Percentiles rank a stretch among this genome's conserved stretches.
Evolutionary conservation across 2,888 invertebrate species (phyloP).

Genomic region (Cinara cedri): DNA sequence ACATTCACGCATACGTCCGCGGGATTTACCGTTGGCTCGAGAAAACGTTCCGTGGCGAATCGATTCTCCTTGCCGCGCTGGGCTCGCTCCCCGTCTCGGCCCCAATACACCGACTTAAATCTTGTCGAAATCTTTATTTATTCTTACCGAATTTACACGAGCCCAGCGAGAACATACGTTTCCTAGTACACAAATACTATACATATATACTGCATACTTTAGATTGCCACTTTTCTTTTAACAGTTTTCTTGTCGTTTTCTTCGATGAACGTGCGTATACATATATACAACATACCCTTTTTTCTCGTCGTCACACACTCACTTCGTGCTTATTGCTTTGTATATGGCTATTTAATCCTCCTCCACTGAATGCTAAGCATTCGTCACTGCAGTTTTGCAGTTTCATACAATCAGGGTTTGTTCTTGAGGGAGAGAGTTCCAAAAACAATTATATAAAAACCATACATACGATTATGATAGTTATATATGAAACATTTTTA

Average conservation of each 20-base stretch:
- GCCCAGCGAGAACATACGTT: background rate
- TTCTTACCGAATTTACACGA: background rate
- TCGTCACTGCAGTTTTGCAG: no score
- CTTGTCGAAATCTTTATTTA: constrained; percentile 54
- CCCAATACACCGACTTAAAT: constrained; percentile 8
- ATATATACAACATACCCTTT: no score
- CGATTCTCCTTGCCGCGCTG: constrained; percentile 13
- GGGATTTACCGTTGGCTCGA: constrained; percentile 22
- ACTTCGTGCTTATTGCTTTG: background rate
- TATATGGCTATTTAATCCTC: no score
- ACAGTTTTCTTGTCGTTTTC: constrained; percentile 10
- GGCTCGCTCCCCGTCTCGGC: background rate
- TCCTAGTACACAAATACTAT: background rate
- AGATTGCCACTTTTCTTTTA: constrained; percentile 40
- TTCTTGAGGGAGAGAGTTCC: no score
- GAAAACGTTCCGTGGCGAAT: constrained; percentile 5
- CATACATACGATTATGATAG: no score
- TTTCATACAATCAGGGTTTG: no score
- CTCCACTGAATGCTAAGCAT: no score
- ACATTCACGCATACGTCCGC: constrained; percentile 26
- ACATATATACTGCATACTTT: background rate
- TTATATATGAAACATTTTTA: no score
- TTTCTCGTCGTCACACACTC: background rate
- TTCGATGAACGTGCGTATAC: background rate
- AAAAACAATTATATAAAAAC: no score